Evolutionary conservation across 2,888 invertebrate species (phyloP), one percentile per base, ranked within the genome.

Genomic region (Brenthis daphne): DNA sequence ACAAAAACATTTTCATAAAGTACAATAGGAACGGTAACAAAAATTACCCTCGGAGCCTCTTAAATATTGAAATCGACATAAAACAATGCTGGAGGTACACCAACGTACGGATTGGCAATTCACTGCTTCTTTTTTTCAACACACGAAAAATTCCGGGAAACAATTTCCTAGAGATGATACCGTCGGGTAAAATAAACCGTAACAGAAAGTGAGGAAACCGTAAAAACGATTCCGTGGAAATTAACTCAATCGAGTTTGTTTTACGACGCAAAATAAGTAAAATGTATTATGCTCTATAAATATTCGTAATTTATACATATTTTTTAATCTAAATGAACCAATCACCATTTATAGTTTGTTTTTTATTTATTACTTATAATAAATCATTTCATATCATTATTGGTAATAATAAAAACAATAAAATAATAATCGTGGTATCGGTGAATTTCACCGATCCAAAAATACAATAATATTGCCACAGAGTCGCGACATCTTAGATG

Each of bases 81-180:
- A 74, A 74, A 73, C 72, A 73, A 70, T 73, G 70, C 69, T 68
- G 66, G 56, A 68, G 63, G 65, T 68, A 69, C 68, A 74, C 73
- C 57, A 67, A 72, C 72, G 69, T 69, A 74, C 75, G 73, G 77
- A 76, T 76, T 77, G 76, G 69, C 73, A 75, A 73, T 75, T 71
- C 75, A 73, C 72, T 70, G 74, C 80, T 83, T 81, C 82, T 86
- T 71, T 87, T 82, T 87, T 84, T 81, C 79, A 78, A 78, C 81
- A 79, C 80, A 79, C 80, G 73, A 87, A 86, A 85, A 82, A 84
- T 87, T 81, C 82, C 82, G 81, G 82, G 82, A 88, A 88, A 89
- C 90, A 89, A 90, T 90, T 87, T 90, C 81, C 86, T 83, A 82
- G 87, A 81, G 83, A 90, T 86, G 90, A 88, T 85, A 87, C 90